phyloP scores from a whole-genome alignment of 2,797 vertebrate species.

The Myotis findleyi region DNA sequence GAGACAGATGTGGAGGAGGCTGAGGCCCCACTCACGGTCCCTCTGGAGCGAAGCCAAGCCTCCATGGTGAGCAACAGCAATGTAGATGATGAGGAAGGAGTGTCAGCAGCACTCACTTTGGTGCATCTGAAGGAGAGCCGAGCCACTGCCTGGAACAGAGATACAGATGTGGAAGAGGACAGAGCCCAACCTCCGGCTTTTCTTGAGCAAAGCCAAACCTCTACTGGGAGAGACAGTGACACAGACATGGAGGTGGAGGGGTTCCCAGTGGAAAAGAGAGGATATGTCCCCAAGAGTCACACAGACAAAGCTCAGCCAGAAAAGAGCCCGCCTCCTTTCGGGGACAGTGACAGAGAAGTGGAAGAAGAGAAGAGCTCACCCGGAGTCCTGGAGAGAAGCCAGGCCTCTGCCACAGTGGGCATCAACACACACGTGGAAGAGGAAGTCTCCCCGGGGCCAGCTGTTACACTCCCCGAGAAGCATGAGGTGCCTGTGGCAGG shows the following conservation, averaged over 20 bases:
- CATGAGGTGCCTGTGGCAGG: neutral
- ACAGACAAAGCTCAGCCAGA: neutral
- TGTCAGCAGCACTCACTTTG: conserved; percentile 61
- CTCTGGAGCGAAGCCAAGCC: neutral
- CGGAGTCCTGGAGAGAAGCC: conserved; percentile 5
- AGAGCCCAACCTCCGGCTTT: neutral
- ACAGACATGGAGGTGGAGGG: conserved; percentile 54
- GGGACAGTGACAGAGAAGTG: neutral
- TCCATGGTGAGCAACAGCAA: conserved; percentile 22
- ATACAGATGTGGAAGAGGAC: neutral
- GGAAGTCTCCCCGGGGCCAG: neutral
- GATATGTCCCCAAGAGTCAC: neutral
- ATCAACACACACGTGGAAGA: conserved; percentile 44
- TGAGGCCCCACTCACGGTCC: neutral
- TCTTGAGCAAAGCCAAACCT: neutral
- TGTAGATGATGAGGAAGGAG: conserved; percentile 59
- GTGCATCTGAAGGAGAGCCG: conserved; percentile 56
- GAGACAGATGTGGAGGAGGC: conserved; percentile 35
- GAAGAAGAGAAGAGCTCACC: neutral
- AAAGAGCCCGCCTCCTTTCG: neutral
- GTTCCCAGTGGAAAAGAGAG: conserved; percentile 4
- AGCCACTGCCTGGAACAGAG: neutral
- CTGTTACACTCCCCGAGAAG: neutral
- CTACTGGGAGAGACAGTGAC: conserved; percentile 26
- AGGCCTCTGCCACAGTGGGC: neutral